phyloP scores from a whole-genome alignment of 1,140 invertebrate genomes.

The Vanessa atalanta region DNA sequence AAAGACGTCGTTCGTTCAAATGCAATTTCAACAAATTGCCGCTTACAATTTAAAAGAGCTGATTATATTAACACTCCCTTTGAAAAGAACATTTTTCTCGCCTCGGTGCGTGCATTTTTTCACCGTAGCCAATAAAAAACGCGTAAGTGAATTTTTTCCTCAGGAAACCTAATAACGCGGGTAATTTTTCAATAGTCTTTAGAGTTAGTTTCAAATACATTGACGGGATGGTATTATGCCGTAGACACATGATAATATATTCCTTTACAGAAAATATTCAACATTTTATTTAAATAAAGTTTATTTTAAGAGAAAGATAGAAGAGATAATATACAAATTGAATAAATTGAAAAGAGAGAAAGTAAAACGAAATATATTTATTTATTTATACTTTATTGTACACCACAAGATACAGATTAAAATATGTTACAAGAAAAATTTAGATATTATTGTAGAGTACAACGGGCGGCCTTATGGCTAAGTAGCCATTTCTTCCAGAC shows the following conservation, averaged over 20 bases:
- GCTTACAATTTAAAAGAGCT: slow-evolving; percentile 45
- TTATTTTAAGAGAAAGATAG: no score
- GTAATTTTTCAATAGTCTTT: slow-evolving; percentile 77
- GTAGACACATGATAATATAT: background rate
- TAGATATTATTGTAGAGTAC: no score
- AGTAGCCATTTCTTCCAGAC: no score
- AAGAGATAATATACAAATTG: no score
- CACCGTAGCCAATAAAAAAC: slow-evolving; percentile 51
- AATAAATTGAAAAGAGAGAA: no score
- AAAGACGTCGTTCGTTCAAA: slow-evolving; percentile 12
- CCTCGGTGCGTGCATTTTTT: slow-evolving; percentile 51
- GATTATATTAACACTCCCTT: slow-evolving; percentile 64
- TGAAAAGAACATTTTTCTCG: slow-evolving; percentile 60
- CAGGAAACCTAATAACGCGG: slow-evolving; percentile 70
- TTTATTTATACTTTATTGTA: no score
- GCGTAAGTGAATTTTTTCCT: slow-evolving; percentile 64
- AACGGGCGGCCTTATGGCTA: no score
- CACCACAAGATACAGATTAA: no score
- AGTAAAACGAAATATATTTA: no score
- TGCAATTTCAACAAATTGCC: slow-evolving; percentile 52
- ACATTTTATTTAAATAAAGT: no score
- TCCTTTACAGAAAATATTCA: no score
- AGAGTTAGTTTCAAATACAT: slow-evolving; percentile 50
- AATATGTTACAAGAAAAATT: no score
- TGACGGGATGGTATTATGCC: slow-evolving; percentile 54